These are phyloP conservation scores for Echinarachnius parma DNA, from an alignment of 53 echinoderm and acorn worm genomes.

Conservation along the genomic window DNA sequence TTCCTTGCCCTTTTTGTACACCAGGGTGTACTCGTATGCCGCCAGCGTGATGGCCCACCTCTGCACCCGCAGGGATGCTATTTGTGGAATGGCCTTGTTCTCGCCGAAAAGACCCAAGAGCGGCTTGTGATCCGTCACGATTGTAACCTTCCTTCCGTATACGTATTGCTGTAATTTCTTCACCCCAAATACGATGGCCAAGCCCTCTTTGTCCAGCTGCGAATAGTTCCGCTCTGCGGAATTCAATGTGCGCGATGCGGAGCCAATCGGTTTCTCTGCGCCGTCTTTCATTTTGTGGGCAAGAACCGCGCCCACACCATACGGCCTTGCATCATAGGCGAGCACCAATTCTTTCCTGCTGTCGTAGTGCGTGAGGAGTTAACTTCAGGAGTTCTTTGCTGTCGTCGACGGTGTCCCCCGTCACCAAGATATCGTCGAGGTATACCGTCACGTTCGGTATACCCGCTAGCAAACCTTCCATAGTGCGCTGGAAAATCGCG, in stretches of 20 bases:
- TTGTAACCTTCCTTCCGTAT: slow-evolving; percentile 46
- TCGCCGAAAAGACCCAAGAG: slow-evolving; percentile 47
- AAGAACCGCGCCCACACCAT: slow-evolving; percentile 61
- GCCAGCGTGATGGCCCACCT: slow-evolving; percentile 55
- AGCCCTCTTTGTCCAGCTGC: slow-evolving; percentile 47
- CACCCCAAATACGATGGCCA: slow-evolving; percentile 47
- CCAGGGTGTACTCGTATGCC: slow-evolving; percentile 46
- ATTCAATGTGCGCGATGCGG: slow-evolving; percentile 45
- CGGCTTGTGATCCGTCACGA: slow-evolving; percentile 58
- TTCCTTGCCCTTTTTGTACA: slow-evolving; percentile 37
- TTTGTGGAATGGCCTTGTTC: slow-evolving; percentile 32
- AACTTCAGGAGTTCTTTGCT: slow-evolving; percentile 48
- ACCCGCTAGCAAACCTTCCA: slow-evolving; percentile 43
- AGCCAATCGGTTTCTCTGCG: slow-evolving; percentile 46
- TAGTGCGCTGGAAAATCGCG: slow-evolving; percentile 48
- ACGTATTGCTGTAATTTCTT: slow-evolving; percentile 53
- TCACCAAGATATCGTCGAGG: slow-evolving; percentile 29
- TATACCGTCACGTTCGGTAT: slow-evolving; percentile 45
- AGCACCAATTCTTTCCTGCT: slow-evolving; percentile 5
- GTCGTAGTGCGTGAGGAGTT: slow-evolving; percentile 50
- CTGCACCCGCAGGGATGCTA: slow-evolving; percentile 53
- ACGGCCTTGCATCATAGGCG: slow-evolving; percentile 49
- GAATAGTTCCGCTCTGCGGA: slow-evolving; percentile 49
- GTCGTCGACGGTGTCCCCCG: slow-evolving; percentile 5
- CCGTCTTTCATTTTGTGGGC: slow-evolving; percentile 52